phyloP scores from a whole-genome alignment of 1,140 invertebrate genomes.

The Proctacanthus coquilletti region DNA sequence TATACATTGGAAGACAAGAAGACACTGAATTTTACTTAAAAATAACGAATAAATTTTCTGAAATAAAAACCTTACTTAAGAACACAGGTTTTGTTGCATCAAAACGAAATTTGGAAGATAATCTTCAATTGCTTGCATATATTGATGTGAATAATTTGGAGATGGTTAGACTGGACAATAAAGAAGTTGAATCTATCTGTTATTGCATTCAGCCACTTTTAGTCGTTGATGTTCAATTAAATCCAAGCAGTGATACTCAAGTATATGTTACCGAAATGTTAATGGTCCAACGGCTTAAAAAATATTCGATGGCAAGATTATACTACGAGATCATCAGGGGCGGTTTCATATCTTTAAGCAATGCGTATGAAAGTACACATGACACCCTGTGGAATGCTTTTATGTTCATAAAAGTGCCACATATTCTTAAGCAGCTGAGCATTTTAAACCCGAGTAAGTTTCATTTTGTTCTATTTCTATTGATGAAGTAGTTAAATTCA shows the following conservation, averaged over 20 bases:
- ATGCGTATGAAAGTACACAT: conserved; percentile 44
- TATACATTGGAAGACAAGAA: conserved; percentile 64
- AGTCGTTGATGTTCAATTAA: conserved; percentile 54
- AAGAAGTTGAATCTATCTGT: conserved; percentile 44
- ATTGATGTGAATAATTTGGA: conserved; percentile 22
- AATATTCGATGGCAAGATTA: conserved; percentile 48
- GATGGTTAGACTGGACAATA: conserved; percentile 13
- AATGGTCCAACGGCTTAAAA: conserved; percentile 70
- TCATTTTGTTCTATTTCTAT: conserved; percentile 3
- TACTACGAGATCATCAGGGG: conserved; percentile 81
- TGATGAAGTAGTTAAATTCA: no score
- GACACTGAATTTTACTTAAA: conserved; percentile 31
- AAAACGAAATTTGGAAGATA: conserved; percentile 13
- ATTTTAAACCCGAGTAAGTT: conserved; percentile 31
- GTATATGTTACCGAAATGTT: conserved; percentile 64
- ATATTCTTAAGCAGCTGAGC: conserved; percentile 56
- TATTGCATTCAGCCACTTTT: conserved; percentile 58
- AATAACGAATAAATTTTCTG: conserved; percentile 18
- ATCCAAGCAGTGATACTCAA: conserved; percentile 60
- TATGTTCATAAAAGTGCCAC: conserved; percentile 78
- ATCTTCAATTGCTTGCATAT: conserved; percentile 19
- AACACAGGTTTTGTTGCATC: conserved; percentile 19
- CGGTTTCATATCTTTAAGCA: conserved; percentile 71
- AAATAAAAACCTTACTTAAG: conserved; percentile 18
- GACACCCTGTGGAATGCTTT: conserved; percentile 88